Evolutionary conservation across 1,140 invertebrate species (phyloP), one percentile per base, ranked within the genome.

Genomic region (Aphidius ervi): DNA sequence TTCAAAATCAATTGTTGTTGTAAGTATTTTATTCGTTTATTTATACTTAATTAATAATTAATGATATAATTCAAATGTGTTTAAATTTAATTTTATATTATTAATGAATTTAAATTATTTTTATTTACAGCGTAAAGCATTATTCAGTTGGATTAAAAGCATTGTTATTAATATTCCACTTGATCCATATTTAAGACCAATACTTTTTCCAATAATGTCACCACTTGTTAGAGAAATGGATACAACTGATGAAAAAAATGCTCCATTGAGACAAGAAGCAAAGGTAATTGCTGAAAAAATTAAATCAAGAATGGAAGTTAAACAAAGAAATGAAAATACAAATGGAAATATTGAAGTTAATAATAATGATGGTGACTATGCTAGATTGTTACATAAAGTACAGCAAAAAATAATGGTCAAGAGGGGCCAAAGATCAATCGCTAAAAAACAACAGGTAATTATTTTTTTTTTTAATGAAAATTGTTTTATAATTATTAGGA

Each of bases 101-200:
- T 63, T 9, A 53, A 48, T 50, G 48, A 16, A n/a, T 43, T 46
- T 49, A 39, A 10, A 61, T 63, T 59, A 65, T 61, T 61, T 66
- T 70, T 52, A 53, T 37, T 67, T 69, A 0, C 60, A 90, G 87
- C 79, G 89, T 63, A 82, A 75, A 10, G 81, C 84, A 58, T 80
- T 88, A 16, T 91, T 91, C 59, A 88, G 88, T 63, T 91, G 87
- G 75, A 83, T 89, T n/a, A 88, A 86, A 41, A 88, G 86, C 1
- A 65, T 91, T 9, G 70, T 82, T 20, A 73, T 84, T 5, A 81
- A 84, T 46, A 71, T 90, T 9, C 82, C 82, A 5, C 63, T 82
- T 37, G 79, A 85, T 1, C 59, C 59, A 50, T 71, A 76, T 43
- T 64, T 92, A 6, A 68, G 77, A 2, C 70, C 77, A 3, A 67